These are phyloP conservation scores for Tetranychus piercei DNA, from an alignment of 2,888 invertebrate species.

Conservation along the genomic window DNA sequence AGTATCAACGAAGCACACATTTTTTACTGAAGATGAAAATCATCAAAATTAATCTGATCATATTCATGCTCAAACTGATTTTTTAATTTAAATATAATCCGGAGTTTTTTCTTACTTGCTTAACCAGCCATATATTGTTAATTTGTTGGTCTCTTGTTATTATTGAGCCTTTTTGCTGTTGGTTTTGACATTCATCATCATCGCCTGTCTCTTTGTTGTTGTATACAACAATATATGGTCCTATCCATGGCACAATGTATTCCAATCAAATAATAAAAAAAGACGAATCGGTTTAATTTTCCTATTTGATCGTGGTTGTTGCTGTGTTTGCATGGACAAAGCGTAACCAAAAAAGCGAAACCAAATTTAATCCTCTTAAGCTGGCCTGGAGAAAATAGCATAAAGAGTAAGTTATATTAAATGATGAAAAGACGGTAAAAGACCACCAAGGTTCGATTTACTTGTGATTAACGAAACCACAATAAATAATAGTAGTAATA, in stretches of 20 bases:
- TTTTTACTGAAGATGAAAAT: too few species aligned
- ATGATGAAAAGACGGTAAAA: neutral
- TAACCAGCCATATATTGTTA: neutral
- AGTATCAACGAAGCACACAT: too few species aligned
- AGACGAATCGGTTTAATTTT: neutral
- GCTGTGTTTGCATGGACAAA: neutral
- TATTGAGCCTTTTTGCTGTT: neutral
- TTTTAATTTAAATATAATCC: neutral
- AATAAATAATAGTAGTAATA: neutral
- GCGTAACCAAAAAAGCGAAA: neutral
- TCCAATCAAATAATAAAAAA: too few species aligned
- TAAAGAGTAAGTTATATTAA: neutral
- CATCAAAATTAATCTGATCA: too few species aligned
- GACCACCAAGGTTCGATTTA: neutral
- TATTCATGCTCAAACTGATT: too few species aligned
- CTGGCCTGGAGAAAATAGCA: neutral
- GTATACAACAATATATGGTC: neutral
- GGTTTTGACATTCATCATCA: neutral
- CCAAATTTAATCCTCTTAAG: neutral
- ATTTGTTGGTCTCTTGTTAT: too few species aligned
- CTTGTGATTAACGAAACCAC: neutral
- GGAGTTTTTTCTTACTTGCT: neutral
- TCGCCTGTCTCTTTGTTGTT: neutral
- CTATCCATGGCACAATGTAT: too few species aligned
- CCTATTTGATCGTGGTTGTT: neutral